These are phyloP conservation scores for Drosophila neoperkinsi DNA, from an alignment of 2,888 invertebrate species.

Conservation along the genomic window DNA sequence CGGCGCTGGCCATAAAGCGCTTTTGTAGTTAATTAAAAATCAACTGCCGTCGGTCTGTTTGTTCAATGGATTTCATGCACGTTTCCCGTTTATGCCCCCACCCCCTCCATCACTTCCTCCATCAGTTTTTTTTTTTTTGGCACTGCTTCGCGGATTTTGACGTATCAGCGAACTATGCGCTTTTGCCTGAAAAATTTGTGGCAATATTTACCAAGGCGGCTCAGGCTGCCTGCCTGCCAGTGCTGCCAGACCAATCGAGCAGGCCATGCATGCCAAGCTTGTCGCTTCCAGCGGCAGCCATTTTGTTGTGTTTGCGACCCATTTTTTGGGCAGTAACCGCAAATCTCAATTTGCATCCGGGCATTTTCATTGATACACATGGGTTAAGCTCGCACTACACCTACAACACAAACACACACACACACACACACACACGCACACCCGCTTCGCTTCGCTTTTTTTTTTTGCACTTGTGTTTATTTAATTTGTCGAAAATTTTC, in stretches of 20 bases:
- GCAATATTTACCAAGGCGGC: slow-evolving; percentile 70
- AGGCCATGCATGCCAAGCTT: slow-evolving; percentile 71
- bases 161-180: slow-evolving; percentile 81
- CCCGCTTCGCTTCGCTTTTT: background rate
- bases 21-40: slow-evolving; percentile 85
- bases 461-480: slow-evolving; percentile 69
- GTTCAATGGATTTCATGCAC: slow-evolving; percentile 85
- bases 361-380: slow-evolving; percentile 61
- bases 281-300: slow-evolving; percentile 57
- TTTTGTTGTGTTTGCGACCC: slow-evolving; percentile 71
- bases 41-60: slow-evolving; percentile 85
- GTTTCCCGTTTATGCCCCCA: slow-evolving; percentile 53
- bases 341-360: slow-evolving; percentile 50
- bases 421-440: background rate
- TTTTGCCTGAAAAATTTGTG: slow-evolving; percentile 77
- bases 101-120: background rate
- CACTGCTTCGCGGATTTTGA: slow-evolving; percentile 53
- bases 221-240: background rate
- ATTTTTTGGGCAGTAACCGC: slow-evolving; percentile 20
- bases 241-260: slow-evolving; percentile 15
- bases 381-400: slow-evolving; percentile 6
- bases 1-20: slow-evolving; percentile 66
- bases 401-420: background rate
- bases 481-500: slow-evolving; percentile 79
- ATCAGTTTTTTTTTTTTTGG: background rate